Percentiles rank a stretch among this genome's conserved stretches.
phyloP scores from a whole-genome alignment of 2,113 vertebrate species.

The Himantopus leucocephalus region DNA sequence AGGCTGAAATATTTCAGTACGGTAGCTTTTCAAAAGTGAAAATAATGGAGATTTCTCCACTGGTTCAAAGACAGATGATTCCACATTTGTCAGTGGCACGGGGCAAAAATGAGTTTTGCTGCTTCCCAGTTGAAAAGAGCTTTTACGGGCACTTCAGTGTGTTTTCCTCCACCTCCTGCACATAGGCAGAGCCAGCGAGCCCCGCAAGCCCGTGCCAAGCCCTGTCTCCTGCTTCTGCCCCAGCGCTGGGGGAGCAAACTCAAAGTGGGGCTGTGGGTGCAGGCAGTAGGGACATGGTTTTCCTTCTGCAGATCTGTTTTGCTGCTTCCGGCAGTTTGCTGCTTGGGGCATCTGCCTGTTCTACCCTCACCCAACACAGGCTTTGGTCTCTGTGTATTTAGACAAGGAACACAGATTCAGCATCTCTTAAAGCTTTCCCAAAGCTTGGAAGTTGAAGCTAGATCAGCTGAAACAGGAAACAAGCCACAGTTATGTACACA shows the following conservation, averaged over 20 bases:
- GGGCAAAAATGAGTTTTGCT: not conserved
- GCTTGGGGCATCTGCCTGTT: not conserved
- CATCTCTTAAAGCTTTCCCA: not conserved
- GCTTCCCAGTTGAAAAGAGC: not conserved
- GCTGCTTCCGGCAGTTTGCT: not conserved
- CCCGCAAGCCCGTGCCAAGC: not conserved
- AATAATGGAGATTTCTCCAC: not conserved
- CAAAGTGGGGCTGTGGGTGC: not conserved
- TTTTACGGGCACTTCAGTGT: not conserved
- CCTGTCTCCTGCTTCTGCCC: not conserved
- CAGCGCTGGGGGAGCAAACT: not conserved
- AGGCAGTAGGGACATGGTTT: not conserved
- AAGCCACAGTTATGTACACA: not conserved
- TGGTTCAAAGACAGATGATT: not conserved
- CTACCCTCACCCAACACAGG: not conserved
- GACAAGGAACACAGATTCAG: not conserved
- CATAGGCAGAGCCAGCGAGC: not conserved
- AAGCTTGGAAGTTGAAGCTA: not conserved
- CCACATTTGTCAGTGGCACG: fast-evolving
- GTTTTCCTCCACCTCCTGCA: not conserved
- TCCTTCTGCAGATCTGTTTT: not conserved
- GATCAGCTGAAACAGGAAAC: not conserved
- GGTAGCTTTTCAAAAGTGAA: not conserved
- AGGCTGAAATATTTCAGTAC: not conserved
- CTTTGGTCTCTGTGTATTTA: not conserved